Base-by-base conservation (phyloP, 1,140 invertebrate species). In the Marisa cornuarietis region DNA sequence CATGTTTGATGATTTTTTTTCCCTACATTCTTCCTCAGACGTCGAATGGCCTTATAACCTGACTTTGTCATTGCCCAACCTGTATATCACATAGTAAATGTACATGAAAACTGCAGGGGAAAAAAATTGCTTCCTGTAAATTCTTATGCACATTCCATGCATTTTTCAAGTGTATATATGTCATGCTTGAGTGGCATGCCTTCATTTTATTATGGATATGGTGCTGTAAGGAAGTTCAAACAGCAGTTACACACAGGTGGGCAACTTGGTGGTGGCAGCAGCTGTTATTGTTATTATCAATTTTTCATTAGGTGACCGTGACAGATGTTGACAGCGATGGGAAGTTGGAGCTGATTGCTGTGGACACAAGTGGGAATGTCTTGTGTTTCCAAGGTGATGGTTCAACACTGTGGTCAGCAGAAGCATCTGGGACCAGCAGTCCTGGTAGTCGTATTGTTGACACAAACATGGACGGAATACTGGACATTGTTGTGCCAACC, bases 291-390 rank as follows among this genome's bases (percentile, higher is more conserved):
- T 24, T 75, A 42, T 42, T 42, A 42, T 42, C 31, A 62, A 76
- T 26, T 74, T 71, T 65, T 71, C 81, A 82, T 13, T 71, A 89
- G 88, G 75, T 90, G 18, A 85, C 86, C 16, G 87, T 87, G 31
- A 85, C 85, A 65, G 86, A 90, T 66, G 61, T 90, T 11, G 84
- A 85, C 66, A 77, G 76, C 9, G 86, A 89, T 75, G 84, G 83
- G 20, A 77, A 69, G 10, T 76, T 90, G 61, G 86, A 90, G 75
- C 66, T 90, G 18, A 81, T 90, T 54, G 84, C 83, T 65, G 73
- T 87, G 20, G 88, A 90, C 72, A 87, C 83, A 14, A 87, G 85
- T 77, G 88, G 86, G 22, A 86, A 86, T 83, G 87, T 89, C 11
- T 62, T 82, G 7, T 89, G 88, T 82, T 78, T 86, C 22, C 84